Base-by-base conservation (phyloP, 2,113 vertebrate species). In the Pungitius pungitius region DNA sequence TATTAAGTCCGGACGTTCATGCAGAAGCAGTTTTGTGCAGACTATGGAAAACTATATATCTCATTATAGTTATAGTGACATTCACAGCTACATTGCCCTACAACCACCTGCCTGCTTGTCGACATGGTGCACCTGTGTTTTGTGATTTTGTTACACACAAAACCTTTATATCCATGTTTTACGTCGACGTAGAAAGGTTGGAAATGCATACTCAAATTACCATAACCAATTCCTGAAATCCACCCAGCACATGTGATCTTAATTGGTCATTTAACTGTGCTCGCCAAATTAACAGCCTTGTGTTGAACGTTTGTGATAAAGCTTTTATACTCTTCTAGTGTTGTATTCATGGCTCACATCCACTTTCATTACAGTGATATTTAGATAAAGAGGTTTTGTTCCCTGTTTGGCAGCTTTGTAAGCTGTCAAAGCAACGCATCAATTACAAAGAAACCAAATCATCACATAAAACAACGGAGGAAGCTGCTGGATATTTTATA, bases 51-150 rank as follows among this genome's bases (percentile, higher is more conserved):
- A 15, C 33, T 49, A 20, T 30, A 60, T 20, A n/a, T 65, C 40
- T 42, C 58, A 52, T 78, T 70, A 24, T 60, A 33, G 42, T 66
- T 18, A 57, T n/a, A 58, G 37, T 63, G 24, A 56, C 42, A 47
- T 62, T 17, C 52, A 55, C 4, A 59, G 2, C n/a, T 14, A 60
- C 43, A 56, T 67, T n/a, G 8, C 42, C n/a, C 33, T 42, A 56
- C 33, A 59, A 14, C 26, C 17, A 63, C 67, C 37, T 73, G 49
- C 47, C 20, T 14, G 8, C 42, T 45, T 8, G 14, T 18, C 37
- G 57, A 20, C 6, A 58, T 35, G 26, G 37, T 26, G 14, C 1
- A 33, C 6, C 5, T 26, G 11, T 30, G 35, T 35, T 55, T 60
- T 54, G 14, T 22, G 24, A 64, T 56, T 30, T 56, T 26, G 3